Evolutionary conservation across 2,113 vertebrate genomes (phyloP), one percentile per base, ranked within the genome.

Genomic region (Lycaon pictus): DNA sequence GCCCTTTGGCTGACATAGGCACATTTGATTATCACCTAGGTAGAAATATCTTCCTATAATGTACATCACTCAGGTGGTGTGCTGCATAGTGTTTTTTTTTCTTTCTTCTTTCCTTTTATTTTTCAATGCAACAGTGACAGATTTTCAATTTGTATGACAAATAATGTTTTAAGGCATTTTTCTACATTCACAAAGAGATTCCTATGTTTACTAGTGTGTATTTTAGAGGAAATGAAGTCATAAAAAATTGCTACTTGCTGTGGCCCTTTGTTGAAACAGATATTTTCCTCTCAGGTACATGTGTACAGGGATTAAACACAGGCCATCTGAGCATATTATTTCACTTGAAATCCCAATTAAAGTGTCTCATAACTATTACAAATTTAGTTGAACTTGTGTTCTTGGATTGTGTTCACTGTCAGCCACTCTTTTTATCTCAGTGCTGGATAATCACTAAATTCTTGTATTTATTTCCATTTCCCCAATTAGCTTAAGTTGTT

Each of bases 401-500:
- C 76, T 97, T 37, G 83, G 56, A 69, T 81, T 43, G 32, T 86
- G 79, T 55, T 95, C 69, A 29, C 55, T 86, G 86, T 90, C 81
- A 98, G 96, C 80, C 29, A 0, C 72, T 77, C 51, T 55, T 96
- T n/a, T 90, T 95, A 96, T 91, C 97, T 96, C 82, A 67, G 55
- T 62, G 69, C 43, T 13, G 32, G 88, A 23, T 92, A 93, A 97
- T 96, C 89, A 96, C 83, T 96, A 96, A 96, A 95, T 97, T 97
- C 88, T 97, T 96, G 83, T 92, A 97, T 89, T 23, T 97, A 96
- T 93, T 98, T 84, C 96, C 72, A 96, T 96, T 97, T 98, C 97
- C 82, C 80, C 83, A 98, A 83, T 98, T 98, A 98, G 90, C 90
- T 92, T 97, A 74, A 93, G 88, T 96, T 97, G 76, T 97, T 97